These are phyloP conservation scores for Capitulum mitella DNA, from an alignment of 2,888 invertebrate species.

Conservation along the genomic window DNA sequence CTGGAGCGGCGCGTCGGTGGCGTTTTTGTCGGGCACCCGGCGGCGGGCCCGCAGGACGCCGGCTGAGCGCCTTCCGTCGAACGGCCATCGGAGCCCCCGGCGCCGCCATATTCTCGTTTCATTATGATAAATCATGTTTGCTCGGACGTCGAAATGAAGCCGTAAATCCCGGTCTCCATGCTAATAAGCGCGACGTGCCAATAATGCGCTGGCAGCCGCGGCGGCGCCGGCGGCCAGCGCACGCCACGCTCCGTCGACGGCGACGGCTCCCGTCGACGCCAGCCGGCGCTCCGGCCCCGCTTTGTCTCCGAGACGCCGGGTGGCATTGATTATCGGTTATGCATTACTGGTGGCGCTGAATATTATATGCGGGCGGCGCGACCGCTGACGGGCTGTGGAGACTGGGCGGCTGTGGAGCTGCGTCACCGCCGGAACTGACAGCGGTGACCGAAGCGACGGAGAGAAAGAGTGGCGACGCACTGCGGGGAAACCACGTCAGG, in stretches of 20 bases:
- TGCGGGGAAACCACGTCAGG: too few species aligned
- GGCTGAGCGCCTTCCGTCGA: not conserved
- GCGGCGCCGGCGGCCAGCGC: not conserved
- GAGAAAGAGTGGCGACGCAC: too few species aligned
- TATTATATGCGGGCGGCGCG: not conserved
- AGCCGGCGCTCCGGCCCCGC: not conserved
- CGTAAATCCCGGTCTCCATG: not conserved
- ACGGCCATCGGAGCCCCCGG: not conserved
- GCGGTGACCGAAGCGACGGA: too few species aligned
- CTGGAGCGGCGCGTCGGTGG: not conserved
- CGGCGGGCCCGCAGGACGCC: not conserved
- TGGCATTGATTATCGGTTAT: not conserved
- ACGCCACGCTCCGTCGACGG: too few species aligned
- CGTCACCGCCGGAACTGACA: not conserved
- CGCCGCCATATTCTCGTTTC: not conserved
- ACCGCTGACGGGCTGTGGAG: not conserved
- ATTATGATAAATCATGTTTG: slow-evolving; percentile 21
- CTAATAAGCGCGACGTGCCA: slow-evolving; percentile 11
- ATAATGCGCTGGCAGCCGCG: not conserved
- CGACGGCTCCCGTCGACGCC: not conserved
- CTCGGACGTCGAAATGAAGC: not conserved
- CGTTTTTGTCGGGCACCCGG: not conserved
- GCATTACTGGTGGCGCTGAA: not conserved
- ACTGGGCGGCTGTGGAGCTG: not conserved
- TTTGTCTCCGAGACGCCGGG: not conserved